Base-by-base conservation (phyloP, 1,140 invertebrate genomes). In the Leptonema lineaticorne region DNA sequence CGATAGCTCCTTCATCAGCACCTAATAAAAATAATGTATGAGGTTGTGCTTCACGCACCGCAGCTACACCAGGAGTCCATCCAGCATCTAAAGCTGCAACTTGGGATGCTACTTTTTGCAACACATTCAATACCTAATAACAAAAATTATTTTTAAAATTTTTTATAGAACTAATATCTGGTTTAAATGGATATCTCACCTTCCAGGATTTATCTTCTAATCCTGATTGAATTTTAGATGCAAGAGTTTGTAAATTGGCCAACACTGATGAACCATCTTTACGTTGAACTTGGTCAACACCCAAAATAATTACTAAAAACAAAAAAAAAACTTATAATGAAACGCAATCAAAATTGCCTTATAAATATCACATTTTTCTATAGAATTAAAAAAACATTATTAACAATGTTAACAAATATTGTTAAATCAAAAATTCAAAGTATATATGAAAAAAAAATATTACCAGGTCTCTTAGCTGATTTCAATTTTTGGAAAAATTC, bases 81-180 rank as follows among this genome's bases (percentile, higher is more conserved):
- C 97, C 97, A 58, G 99, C 78, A 84, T 99, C 98, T 53, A 98
- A 83, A 27, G 98, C 97, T 56, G 95, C 97, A 56, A 97, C 95
- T 86, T 98, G 95, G 16, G 91, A 89, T 26, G 93, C 93, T 63
- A 93, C 94, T 74, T 90, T 90, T 73, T 98, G 95, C 16, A 98
- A 84, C 20, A 98, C 86, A 79, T 98, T 98, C 72, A 97, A 84
- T 14, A 96, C 87, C 82, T 92, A 90, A 4, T 27, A 3, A 45
- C 89, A 88, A 92, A 60, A 37, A 62, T 45, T 20, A 45, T 14
- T n/a, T 46, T 30, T 22, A 59, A 18, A 33, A 59, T 82, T 62
- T 57, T 59, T 29, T 18, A 72, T 28, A 65, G 30, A 33, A 71
- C 20, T 18, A 45, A 46, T 41, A 41, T 8, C 8, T 9, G 8